Evolutionary conservation across 2,888 invertebrate species (phyloP), one percentile per base, ranked within the genome.

Genomic region (Resseliella maxima): DNA sequence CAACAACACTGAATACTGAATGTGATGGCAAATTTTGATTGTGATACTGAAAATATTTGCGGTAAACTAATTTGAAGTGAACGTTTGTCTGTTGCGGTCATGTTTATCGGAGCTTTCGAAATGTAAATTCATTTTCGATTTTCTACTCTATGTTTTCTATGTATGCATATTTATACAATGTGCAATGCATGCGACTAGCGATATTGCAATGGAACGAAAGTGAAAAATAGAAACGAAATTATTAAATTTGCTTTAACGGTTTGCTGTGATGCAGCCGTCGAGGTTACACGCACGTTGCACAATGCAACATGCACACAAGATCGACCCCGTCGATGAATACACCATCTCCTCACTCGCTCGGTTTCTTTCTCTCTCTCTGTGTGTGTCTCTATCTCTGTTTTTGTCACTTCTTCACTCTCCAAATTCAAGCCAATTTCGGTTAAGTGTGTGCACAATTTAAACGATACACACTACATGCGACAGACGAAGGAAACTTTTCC

Each of bases 41-140:
- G 83, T 21, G 83, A 72, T 72, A 36, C 83, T n/a, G 83, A 83
- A 83, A 83, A 83, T 83, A 83, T 83, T 83, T 83, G 83, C 83
- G 83, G 83, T 83, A 12, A 83, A 83, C 83, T 38, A 83, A 83
- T 83, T 83, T 83, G 83, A 83, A 83, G 24, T 83, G 83, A 83
- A 83, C 38, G 83, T 83, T 72, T 38, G 38, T 83, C 36, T 83
- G 38, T 83, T 83, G 38, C 18, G 38, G 83, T 83, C 36, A n/a
- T 83, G 38, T 83, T 38, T 83, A 36, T 83, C 18, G 81, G 36
- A 36, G 36, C 18, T 24, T 6, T 36, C 83, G 8, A 38, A 81
- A 83, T 83, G 83, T 24, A 36, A 83, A 38, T 83, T 38, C 83
- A 83, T 83, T 38, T 83, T 38, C 83, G 38, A 81, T 36, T 35